phyloP scores from a whole-genome alignment of 2,113 vertebrate genomes.

The Paralichthys olivaceus region DNA sequence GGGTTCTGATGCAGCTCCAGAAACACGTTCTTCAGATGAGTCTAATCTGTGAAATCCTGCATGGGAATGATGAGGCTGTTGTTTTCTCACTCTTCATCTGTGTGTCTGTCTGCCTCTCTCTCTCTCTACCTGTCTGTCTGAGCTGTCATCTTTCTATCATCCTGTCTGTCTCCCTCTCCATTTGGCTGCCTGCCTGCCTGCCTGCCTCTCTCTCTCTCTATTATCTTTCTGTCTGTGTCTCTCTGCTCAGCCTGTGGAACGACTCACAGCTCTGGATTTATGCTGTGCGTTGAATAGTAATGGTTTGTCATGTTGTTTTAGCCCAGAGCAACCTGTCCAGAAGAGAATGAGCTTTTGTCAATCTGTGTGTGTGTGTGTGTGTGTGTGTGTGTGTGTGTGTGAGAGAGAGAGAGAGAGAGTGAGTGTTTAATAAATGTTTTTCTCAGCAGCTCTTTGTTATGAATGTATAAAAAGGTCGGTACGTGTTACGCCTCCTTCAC shows the following conservation, averaged over 20 bases:
- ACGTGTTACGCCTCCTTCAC: constrained; percentile 19
- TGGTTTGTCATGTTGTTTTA: constrained; percentile 41
- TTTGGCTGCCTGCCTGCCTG: constrained; percentile 23
- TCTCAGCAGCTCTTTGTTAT: constrained; percentile 29
- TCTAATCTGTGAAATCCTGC: constrained; percentile 57
- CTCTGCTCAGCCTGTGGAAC: constrained; percentile 16
- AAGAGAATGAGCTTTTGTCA: constrained; percentile 9
- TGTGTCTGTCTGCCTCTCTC: constrained; percentile 30
- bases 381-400: neutral
- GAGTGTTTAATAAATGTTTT: constrained; percentile 38
- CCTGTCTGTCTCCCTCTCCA: neutral
- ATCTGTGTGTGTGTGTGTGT: constrained; percentile 3
- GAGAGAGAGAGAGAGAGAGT: too few relatives aligned
- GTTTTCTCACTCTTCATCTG: constrained; percentile 30
- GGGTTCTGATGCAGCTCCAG: constrained; percentile 26
- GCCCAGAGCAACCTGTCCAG: constrained; percentile 37
- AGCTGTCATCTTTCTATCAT: neutral
- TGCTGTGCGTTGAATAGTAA: constrained; percentile 51
- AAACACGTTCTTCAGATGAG: constrained; percentile 21
- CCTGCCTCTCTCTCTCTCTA: constrained; percentile 22
- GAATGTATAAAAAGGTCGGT: constrained; percentile 64
- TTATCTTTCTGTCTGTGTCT: constrained; percentile 23
- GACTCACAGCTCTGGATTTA: constrained; percentile 43
- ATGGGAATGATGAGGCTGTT: constrained; percentile 29
- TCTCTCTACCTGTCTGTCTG: constrained; percentile 25